phyloP scores from a whole-genome alignment of 2,888 invertebrate genomes.

The Ptycholaimellus sp. region DNA sequence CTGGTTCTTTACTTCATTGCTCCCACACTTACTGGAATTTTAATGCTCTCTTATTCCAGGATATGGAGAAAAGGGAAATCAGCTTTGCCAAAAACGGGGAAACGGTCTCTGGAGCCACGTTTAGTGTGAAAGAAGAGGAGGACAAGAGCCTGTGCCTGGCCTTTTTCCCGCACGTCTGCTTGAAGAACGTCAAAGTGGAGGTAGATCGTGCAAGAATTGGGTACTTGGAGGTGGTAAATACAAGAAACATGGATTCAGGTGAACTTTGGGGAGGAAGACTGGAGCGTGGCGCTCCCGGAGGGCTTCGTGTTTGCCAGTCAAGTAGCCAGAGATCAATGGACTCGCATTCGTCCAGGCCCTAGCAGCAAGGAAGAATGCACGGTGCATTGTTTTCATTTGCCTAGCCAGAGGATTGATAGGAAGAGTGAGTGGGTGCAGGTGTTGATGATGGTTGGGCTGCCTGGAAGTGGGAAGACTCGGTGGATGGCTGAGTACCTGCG shows the following conservation, averaged over 20 bases:
- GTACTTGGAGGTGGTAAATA: background rate
- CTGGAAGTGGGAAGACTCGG: constrained; percentile 68
- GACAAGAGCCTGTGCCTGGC: constrained; percentile 41
- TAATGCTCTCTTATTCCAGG: constrained; percentile 2
- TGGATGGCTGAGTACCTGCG: constrained; percentile 49
- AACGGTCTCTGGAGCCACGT: constrained; percentile 24
- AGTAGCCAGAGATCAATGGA: no score
- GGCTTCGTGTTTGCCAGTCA: constrained; percentile 35
- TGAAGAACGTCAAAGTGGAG: constrained; percentile 63
- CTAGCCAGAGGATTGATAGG: no score
- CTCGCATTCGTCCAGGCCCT: no score
- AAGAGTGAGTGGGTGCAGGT: constrained; percentile 5
- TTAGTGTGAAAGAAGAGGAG: constrained; percentile 31
- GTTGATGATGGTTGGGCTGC: constrained; percentile 49
- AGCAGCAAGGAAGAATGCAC: no score
- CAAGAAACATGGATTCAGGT: constrained; percentile 25
- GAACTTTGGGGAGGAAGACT: constrained; percentile 46
- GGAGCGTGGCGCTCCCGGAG: constrained; percentile 20
- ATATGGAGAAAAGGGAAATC: constrained; percentile 13
- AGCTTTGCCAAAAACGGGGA: constrained; percentile 28
- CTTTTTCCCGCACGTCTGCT: constrained; percentile 65
- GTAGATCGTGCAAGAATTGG: background rate
- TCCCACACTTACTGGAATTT: no score
- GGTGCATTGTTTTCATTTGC: no score
- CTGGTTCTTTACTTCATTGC: no score